phyloP scores from a whole-genome alignment of 2,888 invertebrate species.

The Dione juno region DNA sequence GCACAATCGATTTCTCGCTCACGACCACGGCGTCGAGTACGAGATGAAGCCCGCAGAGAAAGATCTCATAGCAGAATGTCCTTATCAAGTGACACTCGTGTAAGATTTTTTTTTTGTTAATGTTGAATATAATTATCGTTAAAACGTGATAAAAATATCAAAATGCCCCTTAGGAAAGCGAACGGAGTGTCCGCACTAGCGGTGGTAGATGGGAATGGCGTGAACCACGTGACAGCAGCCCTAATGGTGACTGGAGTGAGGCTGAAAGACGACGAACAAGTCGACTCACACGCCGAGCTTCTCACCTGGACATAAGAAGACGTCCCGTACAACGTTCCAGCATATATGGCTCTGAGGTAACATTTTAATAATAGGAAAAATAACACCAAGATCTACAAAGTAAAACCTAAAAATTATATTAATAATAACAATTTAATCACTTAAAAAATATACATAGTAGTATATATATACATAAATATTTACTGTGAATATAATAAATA shows the following conservation, averaged over 20 bases:
- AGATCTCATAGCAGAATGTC: constrained; percentile 87
- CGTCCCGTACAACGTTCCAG: constrained; percentile 61
- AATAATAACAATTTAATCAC: not conserved
- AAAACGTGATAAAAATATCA: not conserved
- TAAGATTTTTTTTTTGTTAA: constrained; percentile 55
- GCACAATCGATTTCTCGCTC: constrained; percentile 63
- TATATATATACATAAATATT: no score
- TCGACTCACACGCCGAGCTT: constrained; percentile 70
- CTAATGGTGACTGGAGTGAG: constrained; percentile 67
- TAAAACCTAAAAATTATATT: no score
- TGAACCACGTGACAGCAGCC: constrained; percentile 67
- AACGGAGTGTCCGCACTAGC: constrained; percentile 66
- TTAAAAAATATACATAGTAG: not conserved
- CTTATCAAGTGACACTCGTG: constrained; percentile 86
- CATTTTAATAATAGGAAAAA: not conserved
- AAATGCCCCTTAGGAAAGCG: constrained; percentile 64
- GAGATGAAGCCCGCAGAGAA: constrained; percentile 76
- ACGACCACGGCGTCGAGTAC: constrained; percentile 67
- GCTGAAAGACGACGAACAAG: constrained; percentile 50
- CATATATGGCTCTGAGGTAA: constrained; percentile 72
- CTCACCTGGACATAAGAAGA: constrained; percentile 72
- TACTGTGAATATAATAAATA: no score
- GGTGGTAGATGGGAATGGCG: constrained; percentile 72
- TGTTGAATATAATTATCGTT: not conserved
- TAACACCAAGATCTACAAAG: not conserved